Evolutionary conservation across 2,888 invertebrate species (phyloP), one percentile per base, ranked within the genome.

Genomic region (Caenorhabditis zanzibari): DNA sequence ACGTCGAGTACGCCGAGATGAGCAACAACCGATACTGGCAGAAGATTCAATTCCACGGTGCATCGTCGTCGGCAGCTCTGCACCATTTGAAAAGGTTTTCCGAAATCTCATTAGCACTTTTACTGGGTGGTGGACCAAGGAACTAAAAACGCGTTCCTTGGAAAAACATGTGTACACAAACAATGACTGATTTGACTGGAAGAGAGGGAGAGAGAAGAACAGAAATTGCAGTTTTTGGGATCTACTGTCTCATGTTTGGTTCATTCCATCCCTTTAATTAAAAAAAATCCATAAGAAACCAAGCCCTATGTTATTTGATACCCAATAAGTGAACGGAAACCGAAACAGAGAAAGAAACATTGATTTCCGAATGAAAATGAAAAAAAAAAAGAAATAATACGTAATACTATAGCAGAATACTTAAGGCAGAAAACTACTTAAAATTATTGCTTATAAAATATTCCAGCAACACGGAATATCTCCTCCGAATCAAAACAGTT

Each of bases 381-480:
- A 49, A 73, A 61, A 4, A 4, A 44, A 49, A 54, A 52, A 58
- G 54, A 56, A 71, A 58, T 58, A 56, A 71, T 58, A 71, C 32
- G 52, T 32, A 52, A 68, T 49, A 38, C 38, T 38, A 38, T n/a
- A 38, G 38, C 10, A 10, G 38, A 38, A 38, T 38, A 10, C 10
- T 12, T 38, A 10, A 19, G 47, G 5, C n/a, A 9, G 47, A 5
- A 44, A 14, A 47, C n/a, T 47, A 47, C 47, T 44, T 5, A 44
- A 14, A 6, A 32, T 4, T 6, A 7, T 32, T 38, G 12, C 19
- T 19, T n/a, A n/a, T 19, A 19, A 19, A 47, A 47, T 47, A 47
- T 83, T 92, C 83, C 75, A 91, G 92, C 69, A 89, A 92, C 79
- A 91, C 91, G 5, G 91, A 91, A 72, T 92, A 92, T 63, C 69